These are phyloP conservation scores for Nemoura dubitans DNA, from an alignment of 2,888 invertebrate species.

Conservation along the genomic window DNA sequence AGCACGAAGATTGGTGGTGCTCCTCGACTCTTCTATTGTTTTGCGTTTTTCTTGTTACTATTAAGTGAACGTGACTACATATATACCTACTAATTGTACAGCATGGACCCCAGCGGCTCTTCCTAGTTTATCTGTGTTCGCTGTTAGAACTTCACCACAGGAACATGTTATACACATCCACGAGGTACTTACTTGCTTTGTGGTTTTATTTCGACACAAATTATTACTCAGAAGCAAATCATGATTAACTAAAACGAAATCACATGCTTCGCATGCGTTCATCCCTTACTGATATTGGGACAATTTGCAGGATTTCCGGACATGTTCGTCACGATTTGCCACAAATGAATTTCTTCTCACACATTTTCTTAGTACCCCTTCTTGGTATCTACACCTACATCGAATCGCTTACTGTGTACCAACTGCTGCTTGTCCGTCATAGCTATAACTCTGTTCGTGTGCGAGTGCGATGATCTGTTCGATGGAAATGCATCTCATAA, in stretches of 20 bases:
- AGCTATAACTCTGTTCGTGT: not conserved
- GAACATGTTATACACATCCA: not conserved
- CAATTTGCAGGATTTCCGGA: not conserved
- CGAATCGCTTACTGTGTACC: not conserved
- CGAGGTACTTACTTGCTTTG: no score
- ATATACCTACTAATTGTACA: not conserved
- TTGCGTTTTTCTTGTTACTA: not conserved
- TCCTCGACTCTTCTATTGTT: slow-evolving; percentile 16
- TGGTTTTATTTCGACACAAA: not conserved
- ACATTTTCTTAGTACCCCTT: not conserved
- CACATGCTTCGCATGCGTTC: not conserved
- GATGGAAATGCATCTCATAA: not conserved
- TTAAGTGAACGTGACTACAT: not conserved
- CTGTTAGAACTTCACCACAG: not conserved
- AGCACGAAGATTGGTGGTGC: slow-evolving; percentile 23
- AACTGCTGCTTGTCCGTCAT: not conserved
- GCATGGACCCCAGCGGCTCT: not conserved
- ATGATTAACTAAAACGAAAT: not conserved
- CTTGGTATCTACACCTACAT: not conserved
- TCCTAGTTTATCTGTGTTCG: not conserved
- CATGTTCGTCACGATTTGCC: not conserved
- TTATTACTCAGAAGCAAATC: not conserved
- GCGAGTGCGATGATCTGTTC: not conserved
- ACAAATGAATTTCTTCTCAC: not conserved
- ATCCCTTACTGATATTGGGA: not conserved